Percentiles rank a stretch among this genome's conserved stretches.
Conservation (phyloP, 2,797 vertebrate species). For the Pangasius macronema region DNA sequence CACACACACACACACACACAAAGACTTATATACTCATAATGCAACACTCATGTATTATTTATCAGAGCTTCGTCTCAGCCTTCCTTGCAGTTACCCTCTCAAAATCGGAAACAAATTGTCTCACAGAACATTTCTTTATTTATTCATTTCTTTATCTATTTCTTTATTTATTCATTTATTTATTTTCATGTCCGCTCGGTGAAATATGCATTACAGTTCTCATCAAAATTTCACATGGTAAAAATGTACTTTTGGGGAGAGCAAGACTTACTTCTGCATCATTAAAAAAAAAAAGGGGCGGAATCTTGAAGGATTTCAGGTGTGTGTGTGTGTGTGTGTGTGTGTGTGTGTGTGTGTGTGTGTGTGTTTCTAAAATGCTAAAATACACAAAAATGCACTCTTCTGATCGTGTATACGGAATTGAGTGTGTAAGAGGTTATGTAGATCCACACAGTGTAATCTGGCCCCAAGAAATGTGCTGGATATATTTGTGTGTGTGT, state of each 20-base stretch:
- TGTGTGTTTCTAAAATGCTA: not conserved
- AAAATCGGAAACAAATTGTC: not conserved
- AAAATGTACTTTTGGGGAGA: constrained; percentile 23
- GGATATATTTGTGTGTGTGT: not conserved
- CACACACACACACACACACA: not conserved
- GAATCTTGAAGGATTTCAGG: not conserved
- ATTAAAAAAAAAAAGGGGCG: not conserved
- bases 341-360: not conserved
- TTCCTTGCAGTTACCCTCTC: not conserved
- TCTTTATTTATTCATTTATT: not conserved
- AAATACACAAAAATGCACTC: not conserved
- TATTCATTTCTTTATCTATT: not conserved
- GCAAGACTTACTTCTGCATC: constrained; percentile 5
- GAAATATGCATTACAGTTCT: constrained; percentile 27
- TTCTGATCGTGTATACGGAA: not conserved
- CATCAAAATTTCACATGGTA: constrained; percentile 14
- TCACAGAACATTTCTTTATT: not conserved
- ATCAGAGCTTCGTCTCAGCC: constrained; percentile 7
- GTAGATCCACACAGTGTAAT: not conserved
- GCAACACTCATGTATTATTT: constrained; percentile 15
- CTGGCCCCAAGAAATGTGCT: not conserved
- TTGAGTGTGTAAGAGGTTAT: not conserved
- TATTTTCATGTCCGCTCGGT: not conserved
- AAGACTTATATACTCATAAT: constrained; percentile 18
- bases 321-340: not conserved